Evolutionary conservation across 2,797 vertebrate species (phyloP), one percentile per base, ranked within the genome.

Genomic region (Antrozous pallidus): DNA sequence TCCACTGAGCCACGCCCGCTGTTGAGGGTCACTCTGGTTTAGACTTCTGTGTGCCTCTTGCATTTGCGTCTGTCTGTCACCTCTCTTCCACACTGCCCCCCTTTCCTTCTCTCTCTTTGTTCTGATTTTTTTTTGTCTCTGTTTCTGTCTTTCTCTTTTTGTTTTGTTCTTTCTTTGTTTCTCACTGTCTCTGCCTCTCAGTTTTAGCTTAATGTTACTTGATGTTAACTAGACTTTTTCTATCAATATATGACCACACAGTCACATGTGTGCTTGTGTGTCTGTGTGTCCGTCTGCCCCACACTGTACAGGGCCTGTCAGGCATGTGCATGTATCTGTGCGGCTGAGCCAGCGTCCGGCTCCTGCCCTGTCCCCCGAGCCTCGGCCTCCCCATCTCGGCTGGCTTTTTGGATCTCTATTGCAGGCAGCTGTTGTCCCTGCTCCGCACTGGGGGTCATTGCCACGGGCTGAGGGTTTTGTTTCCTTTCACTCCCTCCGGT

Each of bases 361-460:
- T 56, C 38, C 85, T 49, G 24, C 0, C n/a, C 36, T 70, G 63
- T 26, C 14, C 33, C 36, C n/a, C 0, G 3, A 13, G 20, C 36
- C 33, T 9, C 8, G 0, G 8, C 47, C 26, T 26, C 58, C 1
- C 2, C 8, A 14, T 5, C 42, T 24, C 26, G 6, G 61, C 33
- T 0, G 42, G 51, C 63, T 0, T 14, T n/a, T 1, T 3, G 38
- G 24, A 6, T 65, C 9, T 17, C 63, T 16, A 7, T 75, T 0
- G 28, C 22, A 45, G 28, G 69, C 24, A 24, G 83, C 73, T 0
- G 1, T 28, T 0, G 2, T n/a, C 26, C 28, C 45, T 31, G 16
- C 79, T 81, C 81, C 2, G 8, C n/a, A 20, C 6, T 22, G 38
- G 89, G 88, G 87, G 79, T 67, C 22, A 2, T 26, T 36, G 65